Evolutionary conservation across 2,797 vertebrate genomes (phyloP).

Genomic region (Notamacropus eugenii): DNA sequence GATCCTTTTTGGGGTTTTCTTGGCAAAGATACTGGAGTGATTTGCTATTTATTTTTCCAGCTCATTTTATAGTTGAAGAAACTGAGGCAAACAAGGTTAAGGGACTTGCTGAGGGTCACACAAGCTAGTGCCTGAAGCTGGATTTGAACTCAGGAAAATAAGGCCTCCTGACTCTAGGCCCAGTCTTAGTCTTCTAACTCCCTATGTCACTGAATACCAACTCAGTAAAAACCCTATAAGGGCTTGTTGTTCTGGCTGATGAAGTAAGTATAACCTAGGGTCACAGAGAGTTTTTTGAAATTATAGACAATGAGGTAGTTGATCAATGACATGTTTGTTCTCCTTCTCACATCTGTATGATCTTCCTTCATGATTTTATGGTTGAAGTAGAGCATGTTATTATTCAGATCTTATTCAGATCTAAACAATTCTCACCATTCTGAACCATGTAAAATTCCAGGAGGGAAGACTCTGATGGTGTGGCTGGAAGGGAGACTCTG

Average conservation of each 20-base stretch:
- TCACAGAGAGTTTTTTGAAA: background rate
- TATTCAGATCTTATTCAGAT: background rate
- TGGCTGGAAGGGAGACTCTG: background rate
- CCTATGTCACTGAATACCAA: background rate
- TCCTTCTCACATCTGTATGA: background rate
- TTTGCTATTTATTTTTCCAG: background rate
- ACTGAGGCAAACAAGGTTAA: background rate
- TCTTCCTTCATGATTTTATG: background rate
- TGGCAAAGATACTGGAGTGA: background rate
- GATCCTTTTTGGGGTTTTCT: background rate
- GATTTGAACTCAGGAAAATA: background rate
- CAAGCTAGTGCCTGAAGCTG: background rate
- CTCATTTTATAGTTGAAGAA: background rate
- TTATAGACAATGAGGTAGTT: background rate
- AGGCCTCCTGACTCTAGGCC: background rate
- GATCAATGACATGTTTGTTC: background rate
- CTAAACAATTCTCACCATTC: background rate
- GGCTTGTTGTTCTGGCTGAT: background rate
- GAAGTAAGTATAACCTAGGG: background rate
- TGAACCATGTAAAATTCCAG: background rate
- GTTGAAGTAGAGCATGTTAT: background rate
- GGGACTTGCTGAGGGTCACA: background rate
- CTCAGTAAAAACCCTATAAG: background rate
- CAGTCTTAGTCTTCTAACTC: background rate
- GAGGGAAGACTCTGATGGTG: background rate